Conservation (phyloP, 2,888 invertebrate species). For the Lasioglossum malachurum region DNA sequence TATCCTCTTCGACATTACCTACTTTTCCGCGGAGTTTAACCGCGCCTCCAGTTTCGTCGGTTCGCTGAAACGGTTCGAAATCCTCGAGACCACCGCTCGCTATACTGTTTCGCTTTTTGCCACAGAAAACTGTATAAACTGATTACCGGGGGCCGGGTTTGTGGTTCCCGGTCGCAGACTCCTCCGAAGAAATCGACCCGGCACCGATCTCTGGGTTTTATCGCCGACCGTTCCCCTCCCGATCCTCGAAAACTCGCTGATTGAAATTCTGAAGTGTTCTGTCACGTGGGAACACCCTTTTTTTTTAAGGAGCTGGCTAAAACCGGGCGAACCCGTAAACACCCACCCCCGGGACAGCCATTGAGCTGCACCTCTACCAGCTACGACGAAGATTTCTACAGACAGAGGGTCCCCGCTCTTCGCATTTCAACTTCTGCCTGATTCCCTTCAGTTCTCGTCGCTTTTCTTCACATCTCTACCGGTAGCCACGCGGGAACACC, state of each 20-base stretch:
- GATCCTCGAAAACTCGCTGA: constrained; percentile 35
- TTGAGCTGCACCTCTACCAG: too few relatives aligned
- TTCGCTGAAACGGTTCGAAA: neutral
- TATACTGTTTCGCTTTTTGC: constrained; percentile 3
- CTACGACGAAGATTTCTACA: too few relatives aligned
- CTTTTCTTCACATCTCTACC: too few relatives aligned
- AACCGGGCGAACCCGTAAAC: too few relatives aligned
- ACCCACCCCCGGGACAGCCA: too few relatives aligned
- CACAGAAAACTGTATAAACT: constrained; percentile 22
- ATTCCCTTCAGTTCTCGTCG: too few relatives aligned
- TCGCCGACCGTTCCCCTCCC: neutral
- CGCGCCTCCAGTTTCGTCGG: neutral
- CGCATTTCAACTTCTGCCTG: too few relatives aligned
- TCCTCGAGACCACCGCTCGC: neutral
- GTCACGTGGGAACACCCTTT: constrained; percentile 14
- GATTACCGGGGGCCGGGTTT: constrained; percentile 7
- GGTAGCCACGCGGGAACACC: neutral
- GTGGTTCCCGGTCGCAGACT: neutral
- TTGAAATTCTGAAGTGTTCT: constrained; percentile 42
- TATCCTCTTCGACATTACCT: constrained; percentile 22
- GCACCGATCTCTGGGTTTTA: constrained; percentile 24
- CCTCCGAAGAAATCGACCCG: neutral
- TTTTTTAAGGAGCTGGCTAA: too few relatives aligned
- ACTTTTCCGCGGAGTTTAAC: constrained; percentile 20
- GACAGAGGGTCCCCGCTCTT: too few relatives aligned